Base-by-base conservation (phyloP, 2,888 invertebrate genomes). In the Hymenopus coronatus region DNA sequence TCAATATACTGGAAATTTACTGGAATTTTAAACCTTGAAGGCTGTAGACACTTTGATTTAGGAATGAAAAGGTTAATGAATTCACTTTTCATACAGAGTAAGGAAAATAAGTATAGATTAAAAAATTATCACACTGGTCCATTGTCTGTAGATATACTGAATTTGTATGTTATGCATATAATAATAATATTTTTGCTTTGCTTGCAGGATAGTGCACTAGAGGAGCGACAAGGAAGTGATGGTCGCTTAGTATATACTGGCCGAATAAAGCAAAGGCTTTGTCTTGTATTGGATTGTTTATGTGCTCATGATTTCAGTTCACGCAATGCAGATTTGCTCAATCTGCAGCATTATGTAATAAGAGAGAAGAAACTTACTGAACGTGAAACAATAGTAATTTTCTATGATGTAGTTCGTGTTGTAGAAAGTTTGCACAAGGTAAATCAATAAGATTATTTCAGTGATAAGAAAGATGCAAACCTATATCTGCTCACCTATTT, bases 321-420 rank as follows among this genome's bases (percentile, higher is more conserved):
- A 20, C 92, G 93, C 91, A 94, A 94, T 91, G 94, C 94, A 1
- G 95, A 95, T 91, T 92, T 96, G 30, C 94, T 96, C 81, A 96
- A 96, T 92, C 93, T 97, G 4, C 96, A 97, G 92, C 96, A 97
- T 91, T 96, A 97, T 92, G 96, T 97, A 30, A 96, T 97, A 86
- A 95, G 95, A 93, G 96, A 96, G 90, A 97, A 96, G 92, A 96
- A 96, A 92, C 94, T 97, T 4, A 94, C 95, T 0, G 97, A 97
- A 92, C 95, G 95, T 91, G 96, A 97, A 92, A 96, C 97, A 1
- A 94, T 97, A 83, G 92, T 96, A 86, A 96, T 97, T 92, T 96
- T 97, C 92, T 95, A 95, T 92, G 96, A 97, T 92, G 96, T 96
- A 91, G 96, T 97, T 83, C 94, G 95, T 92, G 96, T 97, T 87